Conservation (phyloP, 1,140 invertebrate species). For the Trichonephila clavata region DNA sequence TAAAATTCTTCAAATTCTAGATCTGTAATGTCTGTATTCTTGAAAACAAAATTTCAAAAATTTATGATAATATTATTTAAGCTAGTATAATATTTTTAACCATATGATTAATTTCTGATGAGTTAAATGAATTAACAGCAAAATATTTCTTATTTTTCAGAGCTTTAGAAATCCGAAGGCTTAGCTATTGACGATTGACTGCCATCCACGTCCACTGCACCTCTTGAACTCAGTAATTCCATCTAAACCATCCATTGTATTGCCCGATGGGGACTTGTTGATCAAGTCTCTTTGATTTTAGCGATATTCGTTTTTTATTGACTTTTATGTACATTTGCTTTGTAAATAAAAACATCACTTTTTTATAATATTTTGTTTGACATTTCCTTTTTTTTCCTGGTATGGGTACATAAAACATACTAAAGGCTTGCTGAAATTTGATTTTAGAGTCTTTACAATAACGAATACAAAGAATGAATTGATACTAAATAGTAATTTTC, state of each 20-base stretch:
- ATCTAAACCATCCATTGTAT: background rate
- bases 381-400: background rate
- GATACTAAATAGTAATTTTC: background rate
- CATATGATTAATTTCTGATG: too few species aligned
- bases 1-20: too few species aligned
- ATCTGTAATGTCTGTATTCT: too few species aligned
- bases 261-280: slow-evolving; percentile 1
- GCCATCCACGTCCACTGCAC: too few species aligned
- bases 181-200: too few species aligned
- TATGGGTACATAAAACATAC: background rate
- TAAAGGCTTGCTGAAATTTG: background rate
- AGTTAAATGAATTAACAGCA: too few species aligned
- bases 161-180: too few species aligned
- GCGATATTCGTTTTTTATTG: background rate
- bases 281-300: slow-evolving; percentile 14
- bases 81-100: too few species aligned
- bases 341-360: slow-evolving; percentile 50
- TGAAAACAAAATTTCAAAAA: too few species aligned
- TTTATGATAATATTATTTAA: too few species aligned
- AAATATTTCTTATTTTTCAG: too few species aligned
- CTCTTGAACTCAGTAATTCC: too few species aligned
- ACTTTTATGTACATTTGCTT: slow-evolving; percentile 41
- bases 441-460: background rate
- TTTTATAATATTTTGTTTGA: background rate
- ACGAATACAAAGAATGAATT: background rate